A percentile compares a stretch with the other conserved stretches of the same genome.
Conservation (phyloP, 1,140 invertebrate species). For the Sminthurides bifidus region DNA sequence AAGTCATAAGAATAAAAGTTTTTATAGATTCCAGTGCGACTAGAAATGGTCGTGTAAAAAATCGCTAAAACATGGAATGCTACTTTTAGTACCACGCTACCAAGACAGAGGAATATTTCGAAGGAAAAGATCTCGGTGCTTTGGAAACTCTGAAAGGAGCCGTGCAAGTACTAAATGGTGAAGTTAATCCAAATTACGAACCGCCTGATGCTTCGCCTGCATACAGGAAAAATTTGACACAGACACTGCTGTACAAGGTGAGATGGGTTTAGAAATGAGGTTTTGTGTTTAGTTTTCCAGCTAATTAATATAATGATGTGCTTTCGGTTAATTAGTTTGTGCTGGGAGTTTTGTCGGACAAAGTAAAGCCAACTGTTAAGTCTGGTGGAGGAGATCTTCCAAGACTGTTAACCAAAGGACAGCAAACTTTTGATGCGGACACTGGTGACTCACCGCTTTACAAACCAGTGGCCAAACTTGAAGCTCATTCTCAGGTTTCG, state of each 20-base stretch:
- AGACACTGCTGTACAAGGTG: conserved; percentile 64
- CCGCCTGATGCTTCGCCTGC: conserved; percentile 46
- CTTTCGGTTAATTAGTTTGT: conserved; percentile 6
- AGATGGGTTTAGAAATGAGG: no score
- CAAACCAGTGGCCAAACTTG: conserved; percentile 39
- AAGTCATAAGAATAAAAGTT: no score
- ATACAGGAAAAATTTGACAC: conserved; percentile 50
- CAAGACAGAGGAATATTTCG: conserved; percentile 52
- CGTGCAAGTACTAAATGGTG: conserved; percentile 44
- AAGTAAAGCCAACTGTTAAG: conserved; percentile 7
- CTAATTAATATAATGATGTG: neutral
- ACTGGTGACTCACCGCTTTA: conserved; percentile 38
- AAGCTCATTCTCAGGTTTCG: conserved; percentile 40
- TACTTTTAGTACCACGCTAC: conserved; percentile 48
- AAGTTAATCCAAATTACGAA: conserved; percentile 48
- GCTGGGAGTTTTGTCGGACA: conserved; percentile 31
- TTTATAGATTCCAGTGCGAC: no score
- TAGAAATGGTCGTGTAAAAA: no score
- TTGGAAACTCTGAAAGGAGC: conserved; percentile 44
- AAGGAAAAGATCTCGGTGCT: conserved; percentile 42
- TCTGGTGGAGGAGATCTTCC: conserved; percentile 24
- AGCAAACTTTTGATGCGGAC: conserved; percentile 38
- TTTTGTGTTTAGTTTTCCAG: conserved; percentile 28
- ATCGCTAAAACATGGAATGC: no score
- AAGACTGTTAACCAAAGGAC: conserved; percentile 33